Percentiles rank a stretch among this genome's conserved stretches.
Evolutionary conservation across 2,888 invertebrate species (phyloP).

Genomic region (Anarsia innoxiella): DNA sequence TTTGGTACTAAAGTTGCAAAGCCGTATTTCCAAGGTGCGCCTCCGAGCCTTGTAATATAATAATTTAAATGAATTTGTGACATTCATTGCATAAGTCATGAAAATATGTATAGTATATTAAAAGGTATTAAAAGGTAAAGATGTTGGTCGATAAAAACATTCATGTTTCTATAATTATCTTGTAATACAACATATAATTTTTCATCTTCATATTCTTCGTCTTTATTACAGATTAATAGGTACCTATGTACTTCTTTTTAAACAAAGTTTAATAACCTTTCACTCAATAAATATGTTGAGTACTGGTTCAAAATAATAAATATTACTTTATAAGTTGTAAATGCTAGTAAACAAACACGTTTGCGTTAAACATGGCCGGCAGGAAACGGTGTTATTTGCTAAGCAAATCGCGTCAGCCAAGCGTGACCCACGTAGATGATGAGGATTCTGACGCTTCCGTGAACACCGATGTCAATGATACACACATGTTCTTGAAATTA

Average conservation of each 20-base stretch:
- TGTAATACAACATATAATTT: too few species aligned
- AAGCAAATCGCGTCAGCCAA: conserved; percentile 51
- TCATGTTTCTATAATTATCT: too few species aligned
- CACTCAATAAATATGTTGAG: not conserved
- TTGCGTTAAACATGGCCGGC: conserved; percentile 16
- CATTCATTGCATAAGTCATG: too few species aligned
- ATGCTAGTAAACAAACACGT: conserved; percentile 20
- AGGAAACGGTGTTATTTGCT: conserved; percentile 48
- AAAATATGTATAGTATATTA: too few species aligned
- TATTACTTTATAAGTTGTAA: conserved; percentile 14
- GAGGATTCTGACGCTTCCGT: conserved; percentile 40
- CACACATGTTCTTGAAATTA: conserved; percentile 5
- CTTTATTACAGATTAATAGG: too few species aligned
- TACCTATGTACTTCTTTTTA: too few species aligned
- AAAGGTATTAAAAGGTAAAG: too few species aligned
- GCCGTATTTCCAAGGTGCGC: not conserved
- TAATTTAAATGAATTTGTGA: conserved; percentile 8
- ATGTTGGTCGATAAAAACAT: too few species aligned
- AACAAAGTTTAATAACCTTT: conserved; percentile 10
- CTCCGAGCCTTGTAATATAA: not conserved
- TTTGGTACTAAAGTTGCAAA: too few species aligned
- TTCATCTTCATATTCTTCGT: too few species aligned
- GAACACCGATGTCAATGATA: conserved; percentile 29
- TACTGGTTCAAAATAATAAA: not conserved
- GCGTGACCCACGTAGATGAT: conserved; percentile 45